phyloP scores from a whole-genome alignment of 2,113 vertebrate species.

The Macheiramphus alcinus region DNA sequence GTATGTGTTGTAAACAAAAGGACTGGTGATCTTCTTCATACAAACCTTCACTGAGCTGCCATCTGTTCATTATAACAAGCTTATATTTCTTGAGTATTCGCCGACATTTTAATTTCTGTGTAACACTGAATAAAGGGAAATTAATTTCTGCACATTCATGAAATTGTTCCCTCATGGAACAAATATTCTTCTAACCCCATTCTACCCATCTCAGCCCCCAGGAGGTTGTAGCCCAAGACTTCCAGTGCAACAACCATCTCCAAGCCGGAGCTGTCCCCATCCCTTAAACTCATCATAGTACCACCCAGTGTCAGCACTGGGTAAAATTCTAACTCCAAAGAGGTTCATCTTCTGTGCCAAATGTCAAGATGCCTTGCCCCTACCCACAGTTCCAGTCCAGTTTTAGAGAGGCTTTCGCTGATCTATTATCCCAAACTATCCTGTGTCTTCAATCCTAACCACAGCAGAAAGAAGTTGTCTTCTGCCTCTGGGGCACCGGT shows the following conservation, averaged over 20 bases:
- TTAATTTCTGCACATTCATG: neutral
- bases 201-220: neutral
- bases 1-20: conserved; percentile 58
- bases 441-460: neutral
- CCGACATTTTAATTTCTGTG: neutral
- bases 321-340: neutral
- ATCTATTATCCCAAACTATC: neutral
- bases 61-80: conserved; percentile 52
- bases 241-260: neutral
- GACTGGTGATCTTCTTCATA: conserved; percentile 34
- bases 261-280: neutral
- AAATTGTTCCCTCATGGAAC: neutral
- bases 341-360: neutral
- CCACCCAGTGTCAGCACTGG: neutral
- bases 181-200: neutral
- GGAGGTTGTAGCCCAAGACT: neutral
- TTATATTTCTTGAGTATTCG: neutral
- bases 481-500: neutral
- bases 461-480: neutral
- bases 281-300: neutral
- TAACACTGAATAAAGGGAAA: neutral
- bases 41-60: conserved; percentile 41
- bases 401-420: neutral
- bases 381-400: neutral
- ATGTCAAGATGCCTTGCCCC: neutral